These are phyloP conservation scores for Papilio protenor DNA, from an alignment of 2,888 invertebrate species.

Conservation along the genomic window DNA sequence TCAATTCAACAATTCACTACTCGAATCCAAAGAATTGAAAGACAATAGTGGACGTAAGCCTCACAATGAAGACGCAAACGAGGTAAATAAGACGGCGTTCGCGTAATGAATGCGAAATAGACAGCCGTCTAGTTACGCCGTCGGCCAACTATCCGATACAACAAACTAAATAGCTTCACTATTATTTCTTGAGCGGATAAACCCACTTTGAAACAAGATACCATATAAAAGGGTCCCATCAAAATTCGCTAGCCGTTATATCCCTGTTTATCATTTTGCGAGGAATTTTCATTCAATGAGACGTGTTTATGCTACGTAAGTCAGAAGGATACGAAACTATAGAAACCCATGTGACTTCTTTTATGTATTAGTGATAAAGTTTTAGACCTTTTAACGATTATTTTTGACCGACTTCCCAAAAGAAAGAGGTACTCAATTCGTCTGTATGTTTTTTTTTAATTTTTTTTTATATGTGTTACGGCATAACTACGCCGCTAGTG, in stretches of 20 bases:
- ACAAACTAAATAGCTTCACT: slow-evolving; percentile 61
- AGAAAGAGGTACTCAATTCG: too few species aligned
- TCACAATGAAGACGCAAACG: slow-evolving; percentile 31
- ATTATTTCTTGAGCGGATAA: slow-evolving; percentile 74
- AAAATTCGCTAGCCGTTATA: slow-evolving; percentile 75
- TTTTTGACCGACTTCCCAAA: too few species aligned
- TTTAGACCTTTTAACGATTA: too few species aligned
- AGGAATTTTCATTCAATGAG: slow-evolving; percentile 76
- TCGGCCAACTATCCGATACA: slow-evolving; percentile 44
- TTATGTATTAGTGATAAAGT: neutral
- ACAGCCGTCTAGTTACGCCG: slow-evolving; percentile 39
- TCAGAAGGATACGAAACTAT: neutral
- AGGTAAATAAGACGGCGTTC: slow-evolving; percentile 36
- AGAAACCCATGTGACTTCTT: neutral
- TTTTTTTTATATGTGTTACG: too few species aligned
- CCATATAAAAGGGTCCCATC: slow-evolving; percentile 77
- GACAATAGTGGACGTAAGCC: slow-evolving; percentile 26
- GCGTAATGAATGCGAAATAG: slow-evolving; percentile 44
- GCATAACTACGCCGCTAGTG: too few species aligned
- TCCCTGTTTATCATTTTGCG: slow-evolving; percentile 79
- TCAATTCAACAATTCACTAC: neutral
- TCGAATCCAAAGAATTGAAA: slow-evolving; percentile 7
- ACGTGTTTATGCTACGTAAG: slow-evolving; percentile 59
- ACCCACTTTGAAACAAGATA: slow-evolving; percentile 80
- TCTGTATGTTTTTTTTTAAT: too few species aligned